phyloP scores from a whole-genome alignment of 2,797 vertebrate species.

The Monodelphis domestica region DNA sequence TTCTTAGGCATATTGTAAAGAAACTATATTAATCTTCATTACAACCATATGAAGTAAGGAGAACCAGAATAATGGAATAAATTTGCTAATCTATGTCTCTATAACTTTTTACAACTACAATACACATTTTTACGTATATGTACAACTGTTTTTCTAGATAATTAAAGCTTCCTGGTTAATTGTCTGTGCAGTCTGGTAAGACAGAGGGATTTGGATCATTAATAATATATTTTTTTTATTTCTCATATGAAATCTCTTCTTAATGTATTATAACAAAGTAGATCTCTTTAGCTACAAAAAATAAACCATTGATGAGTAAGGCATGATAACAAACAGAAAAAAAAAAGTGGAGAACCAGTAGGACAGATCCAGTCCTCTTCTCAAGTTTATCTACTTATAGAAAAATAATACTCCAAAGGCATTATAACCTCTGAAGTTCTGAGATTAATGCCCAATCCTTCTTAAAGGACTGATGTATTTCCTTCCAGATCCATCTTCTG shows the following conservation, averaged over 20 bases:
- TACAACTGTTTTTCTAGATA: not conserved
- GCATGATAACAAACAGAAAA: not conserved
- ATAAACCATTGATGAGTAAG: constrained; percentile 15
- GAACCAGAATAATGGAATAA: not conserved
- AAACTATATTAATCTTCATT: constrained; percentile 25
- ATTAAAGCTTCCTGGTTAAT: not conserved
- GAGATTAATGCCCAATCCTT: constrained; percentile 74
- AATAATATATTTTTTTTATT: constrained; percentile 36
- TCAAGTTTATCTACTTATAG: not conserved
- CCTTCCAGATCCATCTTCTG: constrained; percentile 66
- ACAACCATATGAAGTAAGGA: not conserved
- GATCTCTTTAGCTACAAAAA: constrained; percentile 19
- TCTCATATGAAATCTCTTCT: constrained; percentile 45
- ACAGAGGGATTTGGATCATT: not conserved
- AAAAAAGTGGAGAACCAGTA: not conserved
- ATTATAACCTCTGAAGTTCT: constrained; percentile 56
- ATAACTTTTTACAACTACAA: not conserved
- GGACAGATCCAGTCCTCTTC: constrained; percentile 55
- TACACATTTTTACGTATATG: not conserved
- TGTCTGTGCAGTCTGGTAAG: constrained; percentile 30
- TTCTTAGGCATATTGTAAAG: constrained; percentile 12
- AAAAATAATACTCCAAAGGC: constrained; percentile 7
- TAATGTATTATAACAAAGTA: constrained; percentile 48
- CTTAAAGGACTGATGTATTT: constrained; percentile 59
- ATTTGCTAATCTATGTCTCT: not conserved